Base-by-base conservation (phyloP, 1,140 invertebrate species). In the Psilanteris sp. region DNA sequence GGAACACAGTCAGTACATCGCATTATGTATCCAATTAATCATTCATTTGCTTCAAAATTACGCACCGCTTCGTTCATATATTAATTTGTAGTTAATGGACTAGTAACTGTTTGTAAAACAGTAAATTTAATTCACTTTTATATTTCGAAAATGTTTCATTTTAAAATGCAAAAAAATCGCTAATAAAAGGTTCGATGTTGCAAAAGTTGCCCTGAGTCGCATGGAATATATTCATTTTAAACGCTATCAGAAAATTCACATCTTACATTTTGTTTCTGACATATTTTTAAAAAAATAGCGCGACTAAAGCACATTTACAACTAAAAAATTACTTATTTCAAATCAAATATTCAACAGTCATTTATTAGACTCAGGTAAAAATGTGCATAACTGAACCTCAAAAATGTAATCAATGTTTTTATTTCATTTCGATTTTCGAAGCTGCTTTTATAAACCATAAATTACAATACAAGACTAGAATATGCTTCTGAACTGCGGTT, bases 141-240 rank as follows among this genome's bases (percentile, higher is more conserved):
- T 9, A 14, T 20, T 39, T 20, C 2, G 5, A 3, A 10, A 5
- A 20, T 11, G 14, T 4, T 4, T 36, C 13, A 5, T 4, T 16
- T 57, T 39, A 48, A 68, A 57, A 55, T 55, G 52, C 64, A 68
- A 68, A 46, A n/a, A 52, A 57, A 57, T 57, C 41, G 43, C 29
- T 57, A 68, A 68, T 27, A 48, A 9, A 68, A 68, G 16, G 34
- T 68, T 68, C 64, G 64, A 68, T 68, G 64, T 39, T 50, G 34
- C 26, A 50, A 43, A 59, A 57, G 8, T 68, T 31, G 50, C 64
- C 64, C 64, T 68, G 64, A 68, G 64, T 68, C 64, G 43, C 27
- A 10, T 68, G 36, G 41, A 67, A 48, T 57, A 57, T 43, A 59
- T 41, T 36, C 15, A 16, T n/a, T 26, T 57, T 57, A 59, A 41